A percentile compares a stretch with the other conserved stretches of the same genome.
These are phyloP conservation scores for Euthynnus affinis DNA, from an alignment of 2,797 vertebrate genomes.

Conservation along the genomic window DNA sequence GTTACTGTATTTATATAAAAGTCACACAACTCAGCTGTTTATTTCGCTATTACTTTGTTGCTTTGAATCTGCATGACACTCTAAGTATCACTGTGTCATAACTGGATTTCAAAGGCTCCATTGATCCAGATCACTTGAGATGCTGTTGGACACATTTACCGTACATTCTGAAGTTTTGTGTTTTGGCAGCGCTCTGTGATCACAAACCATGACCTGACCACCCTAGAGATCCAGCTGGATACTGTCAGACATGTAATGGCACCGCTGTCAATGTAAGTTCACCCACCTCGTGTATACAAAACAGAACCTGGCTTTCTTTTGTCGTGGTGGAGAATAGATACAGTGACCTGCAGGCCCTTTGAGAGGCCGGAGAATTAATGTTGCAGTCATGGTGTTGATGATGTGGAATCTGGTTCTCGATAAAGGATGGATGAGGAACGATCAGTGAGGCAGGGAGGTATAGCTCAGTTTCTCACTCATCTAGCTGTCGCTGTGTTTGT, in stretches of 20 bases:
- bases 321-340: conserved; percentile 35
- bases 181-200: conserved; percentile 55
- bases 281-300: conserved; percentile 64
- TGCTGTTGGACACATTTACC: conserved; percentile 40
- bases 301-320: conserved; percentile 58
- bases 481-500: conserved; percentile 61
- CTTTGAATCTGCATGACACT: conserved; percentile 16
- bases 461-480: conserved; percentile 43
- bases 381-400: conserved; percentile 59
- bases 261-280: conserved; percentile 47
- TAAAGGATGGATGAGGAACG: conserved; percentile 46
- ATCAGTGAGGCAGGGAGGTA: conserved; percentile 40
- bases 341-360: conserved; percentile 28
- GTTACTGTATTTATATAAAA: not conserved
- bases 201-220: conserved; percentile 67
- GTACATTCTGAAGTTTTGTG: conserved; percentile 41
- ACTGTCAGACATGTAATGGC: conserved; percentile 68
- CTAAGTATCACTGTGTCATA: conserved; percentile 6
- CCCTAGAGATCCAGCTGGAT: conserved; percentile 73
- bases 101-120: conserved; percentile 29
- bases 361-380: conserved; percentile 54
- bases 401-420: conserved; percentile 61
- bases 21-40: conserved; percentile 1
- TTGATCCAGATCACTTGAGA: conserved; percentile 31
- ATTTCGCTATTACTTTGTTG: not conserved